phyloP scores from a whole-genome alignment of 2,113 vertebrate genomes.

The Scartelaos histophorus region DNA sequence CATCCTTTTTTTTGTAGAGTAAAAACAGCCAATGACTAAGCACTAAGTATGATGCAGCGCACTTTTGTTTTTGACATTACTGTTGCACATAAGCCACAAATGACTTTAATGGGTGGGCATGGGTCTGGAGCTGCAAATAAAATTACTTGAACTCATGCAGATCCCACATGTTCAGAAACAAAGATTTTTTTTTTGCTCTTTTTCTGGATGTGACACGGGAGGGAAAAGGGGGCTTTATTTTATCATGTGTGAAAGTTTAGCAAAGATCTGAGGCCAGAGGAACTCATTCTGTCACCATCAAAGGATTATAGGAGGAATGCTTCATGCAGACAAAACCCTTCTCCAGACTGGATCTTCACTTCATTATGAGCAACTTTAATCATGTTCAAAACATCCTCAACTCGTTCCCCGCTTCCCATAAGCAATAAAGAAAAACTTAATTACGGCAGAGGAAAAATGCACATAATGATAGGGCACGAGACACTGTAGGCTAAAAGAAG shows the following conservation, averaged over 20 bases:
- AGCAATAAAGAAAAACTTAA: constrained; percentile 74
- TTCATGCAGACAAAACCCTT: constrained; percentile 54
- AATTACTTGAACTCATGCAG: constrained; percentile 63
- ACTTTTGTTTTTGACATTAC: constrained; percentile 71
- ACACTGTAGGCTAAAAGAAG: constrained; percentile 65
- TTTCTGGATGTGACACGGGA: constrained; percentile 28
- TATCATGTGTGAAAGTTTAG: constrained; percentile 62
- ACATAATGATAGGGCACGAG: constrained; percentile 77
- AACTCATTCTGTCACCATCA: constrained; percentile 59
- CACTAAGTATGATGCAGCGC: constrained; percentile 35
- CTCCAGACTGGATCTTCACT: constrained; percentile 54
- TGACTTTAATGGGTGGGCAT: constrained; percentile 63
- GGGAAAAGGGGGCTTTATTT: constrained; percentile 37
- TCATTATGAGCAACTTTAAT: constrained; percentile 71
- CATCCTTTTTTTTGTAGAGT: constrained; percentile 38
- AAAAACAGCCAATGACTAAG: constrained; percentile 42
- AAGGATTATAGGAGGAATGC: constrained; percentile 42
- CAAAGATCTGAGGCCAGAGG: constrained; percentile 41
- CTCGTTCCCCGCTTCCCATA: constrained; percentile 70
- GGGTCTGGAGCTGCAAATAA: constrained; percentile 59
- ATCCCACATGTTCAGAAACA: constrained; percentile 65
- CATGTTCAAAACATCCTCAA: constrained; percentile 69
- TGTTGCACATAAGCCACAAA: constrained; percentile 63
- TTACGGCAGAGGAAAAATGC: constrained; percentile 73
- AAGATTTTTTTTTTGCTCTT: constrained; percentile 18